These are phyloP conservation scores for Dendrocopos noguchii DNA, from an alignment of 2,113 vertebrate species.

Conservation along the genomic window DNA sequence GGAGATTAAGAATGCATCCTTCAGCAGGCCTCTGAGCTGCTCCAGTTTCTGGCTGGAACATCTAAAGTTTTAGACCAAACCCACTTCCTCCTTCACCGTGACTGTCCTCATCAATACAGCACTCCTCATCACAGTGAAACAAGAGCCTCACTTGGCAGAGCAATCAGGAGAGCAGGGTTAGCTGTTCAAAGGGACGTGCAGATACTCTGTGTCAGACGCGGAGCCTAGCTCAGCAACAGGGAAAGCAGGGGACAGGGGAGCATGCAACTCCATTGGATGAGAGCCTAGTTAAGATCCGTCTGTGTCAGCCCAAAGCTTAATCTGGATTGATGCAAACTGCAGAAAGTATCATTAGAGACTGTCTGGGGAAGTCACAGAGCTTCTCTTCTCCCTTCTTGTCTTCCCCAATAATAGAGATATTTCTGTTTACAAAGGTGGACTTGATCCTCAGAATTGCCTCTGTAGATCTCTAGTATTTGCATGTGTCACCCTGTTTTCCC, in stretches of 20 bases:
- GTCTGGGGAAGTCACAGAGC: conserved; percentile 50
- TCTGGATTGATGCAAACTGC: conserved; percentile 74
- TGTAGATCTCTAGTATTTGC: conserved; percentile 62
- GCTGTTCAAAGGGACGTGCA: conserved; percentile 42
- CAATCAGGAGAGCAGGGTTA: conserved; percentile 26
- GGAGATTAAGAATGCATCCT: conserved; percentile 16
- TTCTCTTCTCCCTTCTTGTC: conserved; percentile 60
- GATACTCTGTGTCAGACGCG: conserved; percentile 27
- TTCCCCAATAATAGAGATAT: conserved; percentile 59
- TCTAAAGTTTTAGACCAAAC: conserved; percentile 23
- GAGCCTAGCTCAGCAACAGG: conserved; percentile 48
- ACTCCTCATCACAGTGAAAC: conserved; percentile 1
- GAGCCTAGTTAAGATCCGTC: conserved; percentile 56
- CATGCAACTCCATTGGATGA: conserved; percentile 37
- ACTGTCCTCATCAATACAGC: conserved; percentile 32
- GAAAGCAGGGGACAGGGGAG: conserved; percentile 18
- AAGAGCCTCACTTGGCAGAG: conserved; percentile 56
- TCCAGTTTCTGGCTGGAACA: conserved; percentile 49
- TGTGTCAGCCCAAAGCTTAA: conserved; percentile 69
- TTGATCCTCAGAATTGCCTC: conserved; percentile 66
- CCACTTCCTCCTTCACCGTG: background rate
- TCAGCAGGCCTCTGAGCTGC: conserved; percentile 43
- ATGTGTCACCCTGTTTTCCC: conserved; percentile 67
- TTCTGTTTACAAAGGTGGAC: conserved; percentile 69
- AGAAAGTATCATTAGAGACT: conserved; percentile 68